Evolutionary conservation across 2,113 vertebrate genomes (phyloP), one percentile per base, ranked within the genome.

Genomic region (Urocolius indicus): DNA sequence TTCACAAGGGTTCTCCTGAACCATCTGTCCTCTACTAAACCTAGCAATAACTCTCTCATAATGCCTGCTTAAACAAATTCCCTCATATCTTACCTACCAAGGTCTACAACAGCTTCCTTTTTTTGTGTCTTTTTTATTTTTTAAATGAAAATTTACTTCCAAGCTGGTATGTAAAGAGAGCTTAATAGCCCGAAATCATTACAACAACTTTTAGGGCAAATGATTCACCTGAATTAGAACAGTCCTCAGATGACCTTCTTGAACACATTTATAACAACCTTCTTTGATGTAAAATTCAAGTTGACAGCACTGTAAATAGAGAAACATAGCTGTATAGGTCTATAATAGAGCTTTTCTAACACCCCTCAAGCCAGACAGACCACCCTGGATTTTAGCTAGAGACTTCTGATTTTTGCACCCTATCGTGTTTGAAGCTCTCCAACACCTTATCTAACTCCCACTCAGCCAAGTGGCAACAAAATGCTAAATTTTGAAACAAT

Each of bases 401-500:
- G 13, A 49, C 51, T 85, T 69, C 32, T 95, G 30, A 27, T 63
- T 88, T 89, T 89, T 87, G 34, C 20, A 83, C 43, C 27, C 52
- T 85, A 45, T 36, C n/a, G 0, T 54, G 18, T 89, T 90, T 80
- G 46, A 65, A 80, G 63, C 57, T 94, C 45, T 88, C 82, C 34
- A 69, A 63, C 82, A 88, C 90, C 67, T 94, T 83, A 75, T 69
- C 30, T 19, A 90, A 88, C 92, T 4, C 93, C 96, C 82, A 94
- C 93, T 86, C 75, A 86, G 32, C 26, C 63, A 95, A 93, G 90
- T 90, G 55, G 48, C 76, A 96, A 91, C 29, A 95, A 96, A 95
- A 95, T 71, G 63, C 93, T 95, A 85, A 67, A 49, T 80, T 55
- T 88, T 96, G 90, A 97, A 65, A 88, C 82, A 96, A 86, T 95